These are phyloP conservation scores for Hirtodrosophila alboralis DNA, from an alignment of 2,888 invertebrate species.

Conservation along the genomic window DNA sequence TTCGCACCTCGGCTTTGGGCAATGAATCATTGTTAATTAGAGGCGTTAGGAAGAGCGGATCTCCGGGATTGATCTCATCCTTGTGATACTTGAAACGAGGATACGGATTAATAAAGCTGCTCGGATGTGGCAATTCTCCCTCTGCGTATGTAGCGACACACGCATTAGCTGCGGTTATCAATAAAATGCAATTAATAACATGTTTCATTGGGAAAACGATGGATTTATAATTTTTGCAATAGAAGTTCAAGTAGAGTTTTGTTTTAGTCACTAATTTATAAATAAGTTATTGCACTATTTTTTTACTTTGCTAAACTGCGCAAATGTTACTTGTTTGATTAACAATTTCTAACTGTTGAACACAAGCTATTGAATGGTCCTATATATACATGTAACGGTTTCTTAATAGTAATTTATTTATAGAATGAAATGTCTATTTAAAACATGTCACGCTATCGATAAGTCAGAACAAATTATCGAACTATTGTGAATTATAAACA, in stretches of 20 bases:
- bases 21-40: constrained; percentile 79
- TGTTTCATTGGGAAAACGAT: constrained; percentile 43
- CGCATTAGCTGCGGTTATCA: constrained; percentile 22
- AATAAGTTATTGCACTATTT: neutral
- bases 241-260: neutral
- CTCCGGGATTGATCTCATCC: constrained; percentile 81
- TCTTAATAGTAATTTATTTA: constrained; percentile 13
- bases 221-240: neutral
- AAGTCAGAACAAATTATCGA: neutral
- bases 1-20: constrained; percentile 83
- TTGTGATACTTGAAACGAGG: constrained; percentile 70
- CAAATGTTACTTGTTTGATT: constrained; percentile 23
- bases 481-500: neutral
- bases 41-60: constrained; percentile 84
- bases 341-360: constrained; percentile 3
- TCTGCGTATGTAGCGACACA: neutral
- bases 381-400: constrained; percentile 14
- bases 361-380: neutral
- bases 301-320: neutral
- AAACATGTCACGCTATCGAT: neutral
- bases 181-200: constrained; percentile 40
- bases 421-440: neutral
- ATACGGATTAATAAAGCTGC: constrained; percentile 82
- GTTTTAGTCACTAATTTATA: constrained; percentile 1
- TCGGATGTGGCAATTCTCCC: constrained; percentile 33